Evolutionary conservation across 2,113 vertebrate species (phyloP).

Genomic region (Todiramphus chloris): DNA sequence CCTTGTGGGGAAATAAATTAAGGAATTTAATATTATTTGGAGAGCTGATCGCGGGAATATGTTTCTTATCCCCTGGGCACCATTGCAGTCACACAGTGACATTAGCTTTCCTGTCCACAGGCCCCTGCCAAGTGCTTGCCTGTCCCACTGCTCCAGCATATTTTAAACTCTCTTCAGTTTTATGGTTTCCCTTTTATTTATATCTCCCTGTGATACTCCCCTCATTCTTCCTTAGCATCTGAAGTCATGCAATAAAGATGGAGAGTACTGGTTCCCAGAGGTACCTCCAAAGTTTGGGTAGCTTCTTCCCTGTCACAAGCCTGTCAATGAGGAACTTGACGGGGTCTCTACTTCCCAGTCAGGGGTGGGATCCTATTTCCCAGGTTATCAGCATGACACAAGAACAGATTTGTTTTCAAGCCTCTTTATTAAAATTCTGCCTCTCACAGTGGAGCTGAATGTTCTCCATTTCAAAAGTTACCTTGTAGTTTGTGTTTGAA

Average conservation of each 20-base stretch:
- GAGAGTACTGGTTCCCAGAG: not conserved
- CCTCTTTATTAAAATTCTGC: not conserved
- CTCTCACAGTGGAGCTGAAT: not conserved
- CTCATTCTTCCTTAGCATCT: not conserved
- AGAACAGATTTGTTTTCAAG: not conserved
- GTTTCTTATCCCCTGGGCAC: not conserved
- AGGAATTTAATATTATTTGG: not conserved
- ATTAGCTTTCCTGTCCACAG: not conserved
- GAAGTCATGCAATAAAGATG: not conserved
- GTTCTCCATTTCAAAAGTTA: not conserved
- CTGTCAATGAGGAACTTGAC: not conserved
- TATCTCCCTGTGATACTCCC: not conserved
- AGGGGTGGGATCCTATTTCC: not conserved
- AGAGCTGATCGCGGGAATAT: not conserved
- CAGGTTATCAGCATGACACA: not conserved
- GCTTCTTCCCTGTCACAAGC: not conserved
- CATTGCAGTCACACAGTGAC: not conserved
- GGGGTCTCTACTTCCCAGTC: not conserved
- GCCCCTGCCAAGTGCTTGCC: not conserved
- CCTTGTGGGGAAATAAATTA: not conserved
- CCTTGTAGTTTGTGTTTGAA: not conserved
- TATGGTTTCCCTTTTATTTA: not conserved
- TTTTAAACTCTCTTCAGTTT: not conserved
- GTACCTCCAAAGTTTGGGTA: not conserved
- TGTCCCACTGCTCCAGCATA: not conserved